phyloP scores from a whole-genome alignment of 2,888 invertebrate species.

The Ichneumoninae sp. region DNA sequence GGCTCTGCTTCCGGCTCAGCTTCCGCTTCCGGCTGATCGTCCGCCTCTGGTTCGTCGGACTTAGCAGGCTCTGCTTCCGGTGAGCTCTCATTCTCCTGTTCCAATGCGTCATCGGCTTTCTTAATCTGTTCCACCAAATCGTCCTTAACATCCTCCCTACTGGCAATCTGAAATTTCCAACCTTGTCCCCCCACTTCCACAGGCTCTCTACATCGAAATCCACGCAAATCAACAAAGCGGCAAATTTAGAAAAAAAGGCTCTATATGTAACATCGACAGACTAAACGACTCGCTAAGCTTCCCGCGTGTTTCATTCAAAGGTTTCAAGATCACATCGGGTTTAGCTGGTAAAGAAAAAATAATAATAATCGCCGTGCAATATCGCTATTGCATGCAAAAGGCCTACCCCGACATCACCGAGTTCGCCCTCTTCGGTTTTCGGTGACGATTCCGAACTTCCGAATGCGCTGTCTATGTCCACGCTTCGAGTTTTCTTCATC shows the following conservation, averaged over 20 bases:
- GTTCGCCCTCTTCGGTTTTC: conserved; percentile 63
- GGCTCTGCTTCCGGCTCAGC: conserved; percentile 51
- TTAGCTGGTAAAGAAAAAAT: conserved; percentile 27
- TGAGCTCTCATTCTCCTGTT: conserved; percentile 57
- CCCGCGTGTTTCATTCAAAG: conserved; percentile 28
- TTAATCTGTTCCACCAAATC: conserved; percentile 77
- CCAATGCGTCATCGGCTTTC: conserved; percentile 74
- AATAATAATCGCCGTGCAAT: conserved; percentile 40
- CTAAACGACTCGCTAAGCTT: conserved; percentile 32
- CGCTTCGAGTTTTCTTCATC: conserved; percentile 85
- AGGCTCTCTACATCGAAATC: conserved; percentile 59
- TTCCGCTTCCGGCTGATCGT: conserved; percentile 55
- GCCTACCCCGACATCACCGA: conserved; percentile 67
- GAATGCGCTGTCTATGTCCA: conserved; percentile 83
- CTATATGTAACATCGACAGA: conserved; percentile 13
- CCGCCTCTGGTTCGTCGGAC: conserved; percentile 60
- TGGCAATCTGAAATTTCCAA: conserved; percentile 69
- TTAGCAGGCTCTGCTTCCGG: conserved; percentile 58
- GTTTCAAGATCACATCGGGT: conserved; percentile 6
- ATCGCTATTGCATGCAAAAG: conserved; percentile 46
- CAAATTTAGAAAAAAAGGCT: conserved; percentile 30
- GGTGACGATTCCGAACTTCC: conserved; percentile 77
- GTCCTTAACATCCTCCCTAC: conserved; percentile 69
- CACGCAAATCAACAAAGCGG: conserved; percentile 10
- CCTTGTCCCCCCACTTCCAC: conserved; percentile 57